Evolutionary conservation across 2,113 vertebrate species (phyloP).

Genomic region (Albula goreensis): DNA sequence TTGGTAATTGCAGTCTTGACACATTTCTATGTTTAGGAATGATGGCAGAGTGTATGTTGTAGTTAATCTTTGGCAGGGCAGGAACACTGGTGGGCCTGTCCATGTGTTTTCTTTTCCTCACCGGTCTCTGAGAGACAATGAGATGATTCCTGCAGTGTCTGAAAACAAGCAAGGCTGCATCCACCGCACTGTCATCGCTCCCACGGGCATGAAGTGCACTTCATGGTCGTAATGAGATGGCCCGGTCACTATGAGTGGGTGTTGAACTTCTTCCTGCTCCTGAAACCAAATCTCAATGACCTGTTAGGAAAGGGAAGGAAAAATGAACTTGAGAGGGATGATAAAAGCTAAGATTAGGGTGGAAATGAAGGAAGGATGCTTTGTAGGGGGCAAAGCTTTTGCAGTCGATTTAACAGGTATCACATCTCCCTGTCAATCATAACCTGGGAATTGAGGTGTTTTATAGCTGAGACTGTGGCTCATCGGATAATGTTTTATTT

Average conservation of each 20-base stretch:
- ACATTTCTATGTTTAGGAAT: slow-evolving; percentile 16
- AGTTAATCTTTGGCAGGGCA: slow-evolving; percentile 8
- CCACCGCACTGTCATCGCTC: background rate
- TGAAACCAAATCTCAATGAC: slow-evolving; percentile 41
- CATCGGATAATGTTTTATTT: background rate
- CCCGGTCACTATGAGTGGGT: background rate
- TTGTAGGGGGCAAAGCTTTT: slow-evolving; percentile 15
- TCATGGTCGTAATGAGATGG: background rate
- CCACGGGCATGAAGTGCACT: background rate
- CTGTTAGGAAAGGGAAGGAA: slow-evolving; percentile 12
- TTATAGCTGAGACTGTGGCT: background rate
- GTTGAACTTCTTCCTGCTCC: background rate
- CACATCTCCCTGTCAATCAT: background rate
- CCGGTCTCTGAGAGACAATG: slow-evolving; percentile 32
- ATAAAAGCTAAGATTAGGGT: slow-evolving; percentile 11
- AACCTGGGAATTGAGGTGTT: slow-evolving; percentile 4
- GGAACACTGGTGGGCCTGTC: background rate
- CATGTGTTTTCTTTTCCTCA: slow-evolving; percentile 4
- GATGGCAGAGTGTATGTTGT: slow-evolving; percentile 11
- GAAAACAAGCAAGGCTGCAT: slow-evolving; percentile 27
- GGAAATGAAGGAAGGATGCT: background rate
- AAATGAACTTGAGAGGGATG: background rate
- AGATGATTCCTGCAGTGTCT: slow-evolving; percentile 29
- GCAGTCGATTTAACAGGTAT: slow-evolving; percentile 27
- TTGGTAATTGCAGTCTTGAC: slow-evolving; percentile 30